A percentile compares a stretch with the other conserved stretches of the same genome.
Evolutionary conservation across 2,797 vertebrate species (phyloP).

Genomic region (Mycteria americana): DNA sequence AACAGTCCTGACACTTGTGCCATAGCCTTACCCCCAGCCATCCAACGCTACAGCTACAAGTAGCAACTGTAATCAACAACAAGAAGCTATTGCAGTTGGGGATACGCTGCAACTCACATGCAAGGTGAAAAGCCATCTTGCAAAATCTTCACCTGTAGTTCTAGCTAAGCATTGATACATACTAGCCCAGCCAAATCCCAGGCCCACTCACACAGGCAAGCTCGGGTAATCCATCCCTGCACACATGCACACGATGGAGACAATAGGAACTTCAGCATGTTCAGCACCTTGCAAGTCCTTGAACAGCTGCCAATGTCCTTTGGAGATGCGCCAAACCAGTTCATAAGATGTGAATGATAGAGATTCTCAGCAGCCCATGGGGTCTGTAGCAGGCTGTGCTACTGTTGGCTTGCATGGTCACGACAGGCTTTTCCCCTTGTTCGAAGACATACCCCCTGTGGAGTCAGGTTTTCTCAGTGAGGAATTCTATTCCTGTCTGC

Average conservation of each 20-base stretch:
- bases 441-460: neutral
- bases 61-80: fast-evolving
- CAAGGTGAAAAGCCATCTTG: neutral
- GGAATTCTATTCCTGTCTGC: constrained; percentile 1
- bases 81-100: fast-evolving
- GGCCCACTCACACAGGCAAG: neutral
- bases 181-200: neutral
- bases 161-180: fast-evolving
- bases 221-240: neutral
- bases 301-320: constrained; percentile 30
- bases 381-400: constrained; percentile 29
- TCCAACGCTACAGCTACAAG: fast-evolving
- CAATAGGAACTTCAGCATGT: neutral
- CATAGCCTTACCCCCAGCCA: neutral
- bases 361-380: constrained; percentile 22
- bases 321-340: constrained; percentile 18
- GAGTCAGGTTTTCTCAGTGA: neutral
- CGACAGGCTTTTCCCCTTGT: constrained; percentile 1
- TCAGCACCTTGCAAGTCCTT: constrained; percentile 47
- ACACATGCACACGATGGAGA: neutral
- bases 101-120: fast-evolving
- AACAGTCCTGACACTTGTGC: neutral
- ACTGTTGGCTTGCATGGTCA: neutral
- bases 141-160: neutral
- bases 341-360: constrained; percentile 25